Percentiles rank a stretch among this genome's conserved stretches.
phyloP scores from a whole-genome alignment of 2,888 invertebrate genomes.

The Pseudanteris insignis region DNA sequence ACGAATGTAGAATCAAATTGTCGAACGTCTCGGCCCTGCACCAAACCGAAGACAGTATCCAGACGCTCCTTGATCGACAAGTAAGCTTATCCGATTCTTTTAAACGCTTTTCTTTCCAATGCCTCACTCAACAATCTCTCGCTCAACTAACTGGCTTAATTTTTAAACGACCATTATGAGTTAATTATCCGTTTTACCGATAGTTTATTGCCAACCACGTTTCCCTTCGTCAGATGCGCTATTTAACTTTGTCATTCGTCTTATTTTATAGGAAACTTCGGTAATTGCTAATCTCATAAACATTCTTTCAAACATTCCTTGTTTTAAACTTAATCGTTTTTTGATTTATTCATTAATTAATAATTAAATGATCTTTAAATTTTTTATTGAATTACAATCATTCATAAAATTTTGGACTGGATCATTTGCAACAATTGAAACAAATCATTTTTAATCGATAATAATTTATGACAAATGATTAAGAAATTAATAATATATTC shows the following conservation, averaged over 20 bases:
- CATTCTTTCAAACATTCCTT: too few species aligned
- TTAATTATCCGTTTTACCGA: conserved; percentile 1
- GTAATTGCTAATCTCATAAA: too few species aligned
- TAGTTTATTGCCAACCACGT: background rate
- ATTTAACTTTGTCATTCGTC: conserved; percentile 1
- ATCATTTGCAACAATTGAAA: too few species aligned
- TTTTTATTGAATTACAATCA: too few species aligned
- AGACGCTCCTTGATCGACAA: conserved; percentile 62
- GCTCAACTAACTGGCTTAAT: background rate
- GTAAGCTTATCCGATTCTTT: conserved; percentile 53
- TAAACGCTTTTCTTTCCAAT: conserved; percentile 2
- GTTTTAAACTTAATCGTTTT: too few species aligned
- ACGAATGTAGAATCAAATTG: conserved; percentile 69
- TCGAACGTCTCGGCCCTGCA: conserved; percentile 62
- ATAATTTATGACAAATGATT: too few species aligned
- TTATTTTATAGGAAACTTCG: too few species aligned
- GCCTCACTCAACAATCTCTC: conserved; percentile 8
- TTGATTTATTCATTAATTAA: too few species aligned
- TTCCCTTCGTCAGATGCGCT: background rate
- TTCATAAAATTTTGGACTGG: too few species aligned
- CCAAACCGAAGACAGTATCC: conserved; percentile 54
- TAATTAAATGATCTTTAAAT: too few species aligned
- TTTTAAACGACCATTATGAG: conserved; percentile 1
- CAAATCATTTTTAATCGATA: too few species aligned
- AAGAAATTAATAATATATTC: too few species aligned